Base-by-base conservation (phyloP, 2,888 invertebrate genomes). In the Brachycybe producta region DNA sequence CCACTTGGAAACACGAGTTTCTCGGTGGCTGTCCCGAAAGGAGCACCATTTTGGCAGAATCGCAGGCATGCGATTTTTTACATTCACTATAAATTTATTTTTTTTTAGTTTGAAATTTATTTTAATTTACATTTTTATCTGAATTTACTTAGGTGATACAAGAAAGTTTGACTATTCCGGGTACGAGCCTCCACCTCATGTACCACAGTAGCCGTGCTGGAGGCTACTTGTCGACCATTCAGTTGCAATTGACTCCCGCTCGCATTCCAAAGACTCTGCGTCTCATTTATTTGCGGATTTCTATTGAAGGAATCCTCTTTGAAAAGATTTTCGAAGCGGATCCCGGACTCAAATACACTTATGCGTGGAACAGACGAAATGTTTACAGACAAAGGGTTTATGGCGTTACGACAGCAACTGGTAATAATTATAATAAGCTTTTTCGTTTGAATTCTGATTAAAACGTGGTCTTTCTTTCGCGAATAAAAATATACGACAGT, bases 301-400 rank as follows among this genome's bases (percentile, higher is more conserved):
- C 60, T 63, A 88, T 92, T 53, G 92, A 94, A 68, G 95, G 95
- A 4, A 86, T 88, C 1, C 72, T 90, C 13, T 85, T 91, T 67
- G 83, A 88, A 13, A 84, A 85, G 67, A 82, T 83, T 1, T 94
- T 97, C 67, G 95, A 95, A 69, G 94, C 97, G 0, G 94, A 94
- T 68, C 88, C 94, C 0, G 86, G 90, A 65, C 72, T 98, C 52
- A 86, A 85, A 46, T 92, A 94, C 68, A 90, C 87, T 7, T 98
- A 94, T 66, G 87, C 92, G 2, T 99, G 98, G 98, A 92, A 94
- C 68, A 87, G 94, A 67, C 75, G 90, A 55, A 97, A 98, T 67
- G 92, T 94, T 36, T 98, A 97, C 70, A 55, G 63, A 23, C 63
- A 64, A 48, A 58, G 63, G 30, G 64, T 64, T 28, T 64, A 62